A percentile compares a stretch with the other conserved stretches of the same genome.
phyloP scores from a whole-genome alignment of 2,888 invertebrate species.

The Alloplasta piceator region DNA sequence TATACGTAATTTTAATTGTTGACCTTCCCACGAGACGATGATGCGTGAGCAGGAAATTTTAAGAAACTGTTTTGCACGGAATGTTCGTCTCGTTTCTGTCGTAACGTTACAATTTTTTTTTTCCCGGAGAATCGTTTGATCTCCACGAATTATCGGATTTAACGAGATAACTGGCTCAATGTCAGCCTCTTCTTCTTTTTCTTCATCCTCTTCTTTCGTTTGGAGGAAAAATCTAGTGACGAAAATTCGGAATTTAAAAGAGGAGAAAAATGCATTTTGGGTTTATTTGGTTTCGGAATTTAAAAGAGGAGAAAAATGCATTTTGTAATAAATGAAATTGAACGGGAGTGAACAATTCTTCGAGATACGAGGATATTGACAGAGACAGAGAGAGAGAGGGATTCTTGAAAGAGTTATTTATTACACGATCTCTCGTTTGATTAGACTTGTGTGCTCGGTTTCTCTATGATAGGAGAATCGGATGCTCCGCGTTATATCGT shows the following conservation, averaged over 20 bases:
- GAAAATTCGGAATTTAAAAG: too few relatives aligned
- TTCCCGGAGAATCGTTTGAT: background rate
- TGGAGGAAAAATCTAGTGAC: too few relatives aligned
- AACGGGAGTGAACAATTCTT: background rate
- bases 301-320: too few relatives aligned
- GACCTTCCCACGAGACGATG: background rate
- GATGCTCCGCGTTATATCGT: background rate
- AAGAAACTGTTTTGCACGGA: too few relatives aligned
- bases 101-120: conserved; percentile 1
- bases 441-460: conserved; percentile 19
- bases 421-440: conserved; percentile 18
- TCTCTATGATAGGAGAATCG: conserved; percentile 24
- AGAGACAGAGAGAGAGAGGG: background rate
- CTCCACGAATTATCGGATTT: conserved; percentile 3
- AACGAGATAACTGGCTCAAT: conserved; percentile 18
- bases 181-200: conserved; percentile 11
- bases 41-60: too few relatives aligned
- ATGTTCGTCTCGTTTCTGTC: too few relatives aligned
- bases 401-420: conserved; percentile 42
- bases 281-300: too few relatives aligned
- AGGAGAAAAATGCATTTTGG: too few relatives aligned
- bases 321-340: too few relatives aligned
- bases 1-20: background rate
- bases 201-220: background rate
- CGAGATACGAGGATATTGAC: conserved; percentile 2